Base-by-base conservation (phyloP, 2,797 vertebrate species). In the Gallinago stenura region DNA sequence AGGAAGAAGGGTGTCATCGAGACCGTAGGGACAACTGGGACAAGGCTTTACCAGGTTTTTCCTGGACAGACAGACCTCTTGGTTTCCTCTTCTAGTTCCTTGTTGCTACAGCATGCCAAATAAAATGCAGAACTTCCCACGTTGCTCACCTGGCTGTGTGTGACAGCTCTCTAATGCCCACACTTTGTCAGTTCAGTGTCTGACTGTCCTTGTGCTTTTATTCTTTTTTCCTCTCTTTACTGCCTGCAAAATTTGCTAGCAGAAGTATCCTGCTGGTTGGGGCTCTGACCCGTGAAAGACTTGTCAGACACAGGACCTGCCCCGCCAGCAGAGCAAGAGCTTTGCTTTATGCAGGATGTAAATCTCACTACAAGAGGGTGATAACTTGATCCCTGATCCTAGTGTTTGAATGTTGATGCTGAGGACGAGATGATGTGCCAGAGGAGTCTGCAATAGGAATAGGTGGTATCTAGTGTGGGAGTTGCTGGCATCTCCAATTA, bases 311-410 rank as follows among this genome's bases (percentile, higher is more conserved):
- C 24, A 37, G 17, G 9, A 68, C 30, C 43, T 65, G 22, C 10
- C 20, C 5, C 0, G 1, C 15, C 31, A 65, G 33, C 72, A 62
- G 68, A 65, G 14, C 0, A 0, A 41, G 25, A 51, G 8, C 14
- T 77, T 71, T 50, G 12, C 56, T 80, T 89, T 62, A 11, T 4
- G 3, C 1, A 1, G 33, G 21, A 39, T 0, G 0, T 69, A 62
- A 68, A 37, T 65, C 30, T 62, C 58, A 21, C 0, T 39, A 3
- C 48, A 16, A 68, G 41, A 57, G 17, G 4, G 7, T 39, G 15
- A 6, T 66, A 83, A 51, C 37, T 91, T 80, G 50, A 30, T 61
- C 43, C 17, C 7, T 62, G 26, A 56, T 66, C 21, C 30, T 87
- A 35, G 12, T 48, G 30, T 62, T 71, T 90, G 51, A 51, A 25